These are phyloP conservation scores for Danionella cerebrum DNA, from an alignment of 2,113 vertebrate genomes.

Conservation along the genomic window DNA sequence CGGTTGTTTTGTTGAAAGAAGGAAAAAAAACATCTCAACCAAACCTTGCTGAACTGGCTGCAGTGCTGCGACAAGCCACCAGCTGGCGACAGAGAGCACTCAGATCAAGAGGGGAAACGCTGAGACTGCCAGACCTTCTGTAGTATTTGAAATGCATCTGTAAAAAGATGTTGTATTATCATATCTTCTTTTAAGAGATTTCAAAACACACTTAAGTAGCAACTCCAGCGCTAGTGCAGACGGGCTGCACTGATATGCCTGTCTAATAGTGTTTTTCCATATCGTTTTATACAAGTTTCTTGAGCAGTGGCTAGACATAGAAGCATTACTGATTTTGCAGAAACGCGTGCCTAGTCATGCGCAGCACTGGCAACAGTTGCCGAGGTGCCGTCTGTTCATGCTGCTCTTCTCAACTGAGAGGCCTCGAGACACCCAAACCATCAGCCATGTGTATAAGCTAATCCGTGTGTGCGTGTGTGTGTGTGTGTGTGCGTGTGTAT, in stretches of 20 bases:
- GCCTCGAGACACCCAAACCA: slow-evolving; percentile 30
- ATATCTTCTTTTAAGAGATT: slow-evolving; percentile 23
- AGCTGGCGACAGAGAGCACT: slow-evolving; percentile 45
- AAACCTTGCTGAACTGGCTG: slow-evolving; percentile 47
- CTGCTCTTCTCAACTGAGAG: slow-evolving; percentile 60
- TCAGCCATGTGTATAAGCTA: slow-evolving; percentile 78
- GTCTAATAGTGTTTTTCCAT: slow-evolving; percentile 54
- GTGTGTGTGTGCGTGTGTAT: slow-evolving; percentile 13
- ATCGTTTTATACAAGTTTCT: slow-evolving; percentile 43
- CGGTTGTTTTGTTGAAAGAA: slow-evolving; percentile 29
- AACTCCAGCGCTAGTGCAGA: slow-evolving; percentile 54
- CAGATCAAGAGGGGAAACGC: slow-evolving; percentile 2
- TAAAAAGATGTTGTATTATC: slow-evolving; percentile 23
- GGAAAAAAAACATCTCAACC: slow-evolving; percentile 36
- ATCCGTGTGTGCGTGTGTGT: slow-evolving; percentile 33
- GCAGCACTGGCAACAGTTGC: slow-evolving; percentile 53
- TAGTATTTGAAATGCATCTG: slow-evolving; percentile 52
- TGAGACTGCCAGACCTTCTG: slow-evolving; percentile 37
- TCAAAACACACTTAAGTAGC: neutral
- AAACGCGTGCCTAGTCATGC: slow-evolving; percentile 67
- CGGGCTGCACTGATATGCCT: slow-evolving; percentile 56
- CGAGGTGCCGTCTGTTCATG: slow-evolving; percentile 51
- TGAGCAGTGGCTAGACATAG: slow-evolving; percentile 53
- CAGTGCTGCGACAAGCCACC: slow-evolving; percentile 49
- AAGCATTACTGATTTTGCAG: slow-evolving; percentile 46